phyloP scores from a whole-genome alignment of 2,797 vertebrate genomes.

The Macrochelys suwanniensis region DNA sequence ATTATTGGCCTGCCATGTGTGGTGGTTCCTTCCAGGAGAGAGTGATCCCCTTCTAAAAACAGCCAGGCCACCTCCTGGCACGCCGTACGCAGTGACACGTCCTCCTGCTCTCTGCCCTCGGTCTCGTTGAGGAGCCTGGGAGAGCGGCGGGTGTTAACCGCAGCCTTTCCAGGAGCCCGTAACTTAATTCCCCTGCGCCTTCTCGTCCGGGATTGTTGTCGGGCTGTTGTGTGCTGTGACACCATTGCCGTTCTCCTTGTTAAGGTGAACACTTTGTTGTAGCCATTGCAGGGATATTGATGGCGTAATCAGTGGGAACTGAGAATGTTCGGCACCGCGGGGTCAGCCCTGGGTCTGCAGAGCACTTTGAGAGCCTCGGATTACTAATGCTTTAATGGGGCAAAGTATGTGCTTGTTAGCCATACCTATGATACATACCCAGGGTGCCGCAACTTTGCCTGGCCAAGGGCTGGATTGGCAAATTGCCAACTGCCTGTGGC shows the following conservation, averaged over 20 bases:
- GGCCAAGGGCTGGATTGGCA: not conserved
- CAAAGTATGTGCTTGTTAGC: not conserved
- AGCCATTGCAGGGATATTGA: not conserved
- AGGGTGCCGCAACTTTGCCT: not conserved
- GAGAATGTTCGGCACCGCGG: not conserved
- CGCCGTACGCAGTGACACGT: not conserved
- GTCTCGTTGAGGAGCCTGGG: too few relatives aligned
- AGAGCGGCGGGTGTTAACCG: not conserved
- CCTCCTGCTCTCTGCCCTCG: too few relatives aligned
- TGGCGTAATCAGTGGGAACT: not conserved
- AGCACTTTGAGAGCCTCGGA: not conserved
- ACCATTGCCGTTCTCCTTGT: not conserved
- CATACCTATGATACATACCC: fast-evolving
- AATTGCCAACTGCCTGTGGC: too few relatives aligned
- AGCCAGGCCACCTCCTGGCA: too few relatives aligned
- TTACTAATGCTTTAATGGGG: not conserved
- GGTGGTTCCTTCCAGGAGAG: not conserved
- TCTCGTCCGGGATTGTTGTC: not conserved
- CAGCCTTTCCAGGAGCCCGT: not conserved
- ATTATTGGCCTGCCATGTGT: not conserved
- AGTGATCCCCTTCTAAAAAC: not conserved
- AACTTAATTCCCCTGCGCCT: not conserved
- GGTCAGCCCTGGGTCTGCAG: too few relatives aligned
- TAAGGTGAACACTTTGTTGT: not conserved
- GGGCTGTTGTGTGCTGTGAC: not conserved